phyloP scores from a whole-genome alignment of 2,888 invertebrate species.

The Acrobasis suavella region DNA sequence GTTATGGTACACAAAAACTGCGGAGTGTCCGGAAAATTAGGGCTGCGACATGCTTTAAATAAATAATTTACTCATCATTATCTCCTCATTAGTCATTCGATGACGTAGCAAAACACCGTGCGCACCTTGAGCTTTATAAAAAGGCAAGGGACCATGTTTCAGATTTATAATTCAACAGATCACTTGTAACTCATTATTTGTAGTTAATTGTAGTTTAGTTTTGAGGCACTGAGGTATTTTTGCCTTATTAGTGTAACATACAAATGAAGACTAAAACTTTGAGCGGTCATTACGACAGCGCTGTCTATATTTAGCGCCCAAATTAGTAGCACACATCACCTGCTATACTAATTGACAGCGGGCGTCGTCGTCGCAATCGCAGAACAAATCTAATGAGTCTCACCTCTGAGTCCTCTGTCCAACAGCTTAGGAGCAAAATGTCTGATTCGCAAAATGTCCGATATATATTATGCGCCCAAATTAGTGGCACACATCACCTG shows the following conservation, averaged over 20 bases:
- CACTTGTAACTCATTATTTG: no score
- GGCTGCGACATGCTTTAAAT: no score
- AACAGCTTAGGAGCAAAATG: conserved; percentile 5
- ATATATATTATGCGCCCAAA: neutral
- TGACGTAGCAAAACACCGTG: no score
- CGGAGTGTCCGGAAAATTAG: no score
- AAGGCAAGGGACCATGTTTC: no score
- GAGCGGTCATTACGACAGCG: neutral
- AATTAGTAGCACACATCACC: conserved; percentile 15
- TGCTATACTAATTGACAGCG: conserved; percentile 29
- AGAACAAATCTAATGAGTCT: conserved; percentile 33
- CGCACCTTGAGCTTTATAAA: no score
- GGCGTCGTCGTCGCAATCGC: conserved; percentile 19
- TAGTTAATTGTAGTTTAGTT: no score
- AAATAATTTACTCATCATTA: no score
- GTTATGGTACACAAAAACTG: no score
- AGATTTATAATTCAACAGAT: no score
- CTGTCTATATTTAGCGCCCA: conserved; percentile 10
- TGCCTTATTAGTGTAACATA: neutral
- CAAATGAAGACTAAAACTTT: neutral
- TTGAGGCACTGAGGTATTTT: no score
- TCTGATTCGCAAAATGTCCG: conserved; percentile 2
- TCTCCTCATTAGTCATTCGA: no score
- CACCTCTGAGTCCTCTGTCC: conserved; percentile 33
- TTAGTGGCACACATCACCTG: neutral